These are phyloP conservation scores for Arctopsyche grandis DNA, from an alignment of 1,140 invertebrate genomes.

Conservation along the genomic window DNA sequence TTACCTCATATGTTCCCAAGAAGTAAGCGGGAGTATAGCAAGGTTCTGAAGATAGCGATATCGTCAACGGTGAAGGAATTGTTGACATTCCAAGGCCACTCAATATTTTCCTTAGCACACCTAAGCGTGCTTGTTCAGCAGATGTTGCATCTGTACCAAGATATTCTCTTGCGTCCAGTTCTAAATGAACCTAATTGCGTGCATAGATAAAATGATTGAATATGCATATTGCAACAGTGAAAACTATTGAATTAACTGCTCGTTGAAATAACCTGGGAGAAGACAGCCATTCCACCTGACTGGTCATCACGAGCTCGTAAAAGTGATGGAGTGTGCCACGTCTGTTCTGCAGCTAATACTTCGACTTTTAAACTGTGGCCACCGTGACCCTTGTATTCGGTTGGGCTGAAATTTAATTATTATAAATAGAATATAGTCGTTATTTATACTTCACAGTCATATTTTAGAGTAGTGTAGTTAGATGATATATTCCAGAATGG, in stretches of 20 bases:
- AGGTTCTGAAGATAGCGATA: conserved; percentile 52
- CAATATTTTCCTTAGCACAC: conserved; percentile 82
- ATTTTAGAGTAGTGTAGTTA: too few species aligned
- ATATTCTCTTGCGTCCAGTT: conserved; percentile 72
- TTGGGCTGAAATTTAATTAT: conserved; percentile 62
- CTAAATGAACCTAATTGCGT: conserved; percentile 70
- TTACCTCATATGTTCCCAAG: conserved; percentile 80
- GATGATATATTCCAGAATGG: not conserved
- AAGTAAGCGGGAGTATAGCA: conserved; percentile 78
- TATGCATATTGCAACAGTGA: conserved; percentile 46
- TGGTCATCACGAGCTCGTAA: conserved; percentile 74
- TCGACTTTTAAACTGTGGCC: conserved; percentile 77
- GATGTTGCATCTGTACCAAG: conserved; percentile 73
- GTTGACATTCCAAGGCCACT: conserved; percentile 71
- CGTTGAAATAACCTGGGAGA: conserved; percentile 82
- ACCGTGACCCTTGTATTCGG: conserved; percentile 72
- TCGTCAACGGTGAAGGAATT: conserved; percentile 42
- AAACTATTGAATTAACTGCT: not conserved
- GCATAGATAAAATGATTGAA: not conserved
- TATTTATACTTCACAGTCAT: too few species aligned
- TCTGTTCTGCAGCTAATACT: conserved; percentile 83
- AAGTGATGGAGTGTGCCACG: conserved; percentile 85
- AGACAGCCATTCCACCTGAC: conserved; percentile 77
- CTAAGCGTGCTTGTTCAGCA: conserved; percentile 74
- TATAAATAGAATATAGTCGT: conserved; percentile 23